Percentiles rank a stretch among this genome's conserved stretches.
Evolutionary conservation across 53 echinoderm and acorn worm genomes (phyloP).

Genomic region (Hippasteria phrygiana): DNA sequence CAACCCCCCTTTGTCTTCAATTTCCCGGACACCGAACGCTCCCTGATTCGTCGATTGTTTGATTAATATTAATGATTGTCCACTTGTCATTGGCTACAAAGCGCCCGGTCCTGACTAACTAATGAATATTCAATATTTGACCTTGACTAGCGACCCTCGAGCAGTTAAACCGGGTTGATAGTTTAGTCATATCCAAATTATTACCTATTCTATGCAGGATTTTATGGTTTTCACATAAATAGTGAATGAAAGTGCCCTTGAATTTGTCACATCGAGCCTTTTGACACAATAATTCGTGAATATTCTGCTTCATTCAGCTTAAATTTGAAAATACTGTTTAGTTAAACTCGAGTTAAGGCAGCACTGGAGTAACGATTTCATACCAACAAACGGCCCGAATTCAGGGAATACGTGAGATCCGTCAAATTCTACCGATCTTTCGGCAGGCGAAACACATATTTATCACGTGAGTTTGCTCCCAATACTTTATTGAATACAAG

Average conservation of each 20-base stretch:
- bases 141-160: background rate
- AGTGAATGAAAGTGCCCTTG: constrained; percentile 34
- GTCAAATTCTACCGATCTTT: background rate
- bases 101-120: background rate
- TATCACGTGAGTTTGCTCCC: background rate
- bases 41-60: constrained; percentile 39
- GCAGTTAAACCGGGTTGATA: constrained; percentile 28
- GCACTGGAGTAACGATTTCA: background rate
- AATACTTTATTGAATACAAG: no score
- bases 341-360: constrained; percentile 12
- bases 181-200: background rate
- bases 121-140: constrained; percentile 24
- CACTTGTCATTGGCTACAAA: constrained; percentile 36
- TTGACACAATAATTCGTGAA: background rate
- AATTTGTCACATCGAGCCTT: background rate
- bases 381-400: background rate
- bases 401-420: background rate
- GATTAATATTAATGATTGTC: constrained; percentile 32
- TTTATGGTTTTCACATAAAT: background rate
- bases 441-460: background rate
- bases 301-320: background rate
- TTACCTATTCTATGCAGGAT: background rate
- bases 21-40: constrained; percentile 52
- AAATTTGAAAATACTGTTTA: background rate
- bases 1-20: constrained; percentile 55